These are phyloP conservation scores for Eristalinus sepulchralis DNA, from an alignment of 2,888 invertebrate genomes.

Conservation along the genomic window DNA sequence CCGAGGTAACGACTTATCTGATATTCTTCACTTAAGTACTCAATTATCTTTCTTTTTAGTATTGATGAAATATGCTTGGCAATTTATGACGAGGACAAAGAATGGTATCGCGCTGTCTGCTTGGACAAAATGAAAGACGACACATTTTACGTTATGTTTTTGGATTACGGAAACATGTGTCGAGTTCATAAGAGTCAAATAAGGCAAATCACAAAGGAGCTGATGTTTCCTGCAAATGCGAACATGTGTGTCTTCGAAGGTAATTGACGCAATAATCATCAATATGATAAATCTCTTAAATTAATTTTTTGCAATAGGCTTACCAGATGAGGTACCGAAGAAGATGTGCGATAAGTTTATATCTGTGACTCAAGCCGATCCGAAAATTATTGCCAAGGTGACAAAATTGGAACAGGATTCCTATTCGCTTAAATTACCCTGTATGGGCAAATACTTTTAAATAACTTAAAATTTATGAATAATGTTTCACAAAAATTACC, in stretches of 20 bases:
- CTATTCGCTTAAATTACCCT: constrained; percentile 24
- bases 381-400: constrained; percentile 48
- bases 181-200: constrained; percentile 71
- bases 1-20: constrained; percentile 67
- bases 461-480: background rate
- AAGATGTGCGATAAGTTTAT: constrained; percentile 55
- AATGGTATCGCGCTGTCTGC: constrained; percentile 75
- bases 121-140: constrained; percentile 62
- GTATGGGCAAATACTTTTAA: constrained; percentile 59
- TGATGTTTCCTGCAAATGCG: constrained; percentile 73
- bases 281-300: background rate
- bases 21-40: background rate
- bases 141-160: constrained; percentile 72
- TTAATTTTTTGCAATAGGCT: constrained; percentile 19
- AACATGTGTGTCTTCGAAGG: constrained; percentile 73
- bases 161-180: constrained; percentile 74
- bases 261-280: constrained; percentile 14
- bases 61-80: constrained; percentile 73
- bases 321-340: constrained; percentile 33
- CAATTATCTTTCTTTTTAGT: constrained; percentile 31
- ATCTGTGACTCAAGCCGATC: constrained; percentile 27
- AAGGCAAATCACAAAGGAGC: constrained; percentile 71
- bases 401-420: constrained; percentile 51
- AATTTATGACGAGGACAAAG: constrained; percentile 72
- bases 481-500: background rate